Percentiles rank a stretch among this genome's conserved stretches.
Conservation (phyloP, 23 tunicate genomes). For the Halocynthia aurantium region DNA sequence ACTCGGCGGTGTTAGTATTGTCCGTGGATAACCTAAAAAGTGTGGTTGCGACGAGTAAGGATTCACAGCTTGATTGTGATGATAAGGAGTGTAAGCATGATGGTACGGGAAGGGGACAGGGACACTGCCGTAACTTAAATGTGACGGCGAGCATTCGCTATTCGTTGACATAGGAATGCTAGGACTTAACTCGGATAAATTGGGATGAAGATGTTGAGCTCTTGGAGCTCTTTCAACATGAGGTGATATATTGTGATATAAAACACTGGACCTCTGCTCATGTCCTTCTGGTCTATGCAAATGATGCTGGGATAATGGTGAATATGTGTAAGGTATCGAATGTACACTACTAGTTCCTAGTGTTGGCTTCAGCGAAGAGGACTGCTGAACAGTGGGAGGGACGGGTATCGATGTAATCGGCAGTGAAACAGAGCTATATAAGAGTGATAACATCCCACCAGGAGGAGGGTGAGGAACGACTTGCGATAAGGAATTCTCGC, state of each 20-base stretch:
- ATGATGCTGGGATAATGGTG: constrained; percentile 14
- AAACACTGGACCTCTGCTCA: too few relatives aligned
- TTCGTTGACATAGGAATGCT: too few relatives aligned
- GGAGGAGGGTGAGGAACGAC: constrained; percentile 17
- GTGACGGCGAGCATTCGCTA: neutral
- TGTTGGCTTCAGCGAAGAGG: neutral
- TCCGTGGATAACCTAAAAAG: constrained; percentile 18
- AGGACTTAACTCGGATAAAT: too few relatives aligned
- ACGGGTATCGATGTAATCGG: neutral
- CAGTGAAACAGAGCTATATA: constrained; percentile 44
- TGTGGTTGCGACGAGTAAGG: constrained; percentile 12
- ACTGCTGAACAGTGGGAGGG: constrained; percentile 11
- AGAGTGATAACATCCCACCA: constrained; percentile 57
- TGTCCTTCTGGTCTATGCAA: too few relatives aligned
- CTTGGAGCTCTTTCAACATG: too few relatives aligned
- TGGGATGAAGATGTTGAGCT: too few relatives aligned
- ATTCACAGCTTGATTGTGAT: neutral
- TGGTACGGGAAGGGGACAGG: neutral
- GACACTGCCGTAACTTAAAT: neutral
- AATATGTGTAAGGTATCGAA: constrained; percentile 6
- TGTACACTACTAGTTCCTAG: neutral
- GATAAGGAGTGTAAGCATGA: constrained; percentile 3
- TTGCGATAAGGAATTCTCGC: neutral
- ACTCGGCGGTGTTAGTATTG: constrained; percentile 19
- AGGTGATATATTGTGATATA: too few relatives aligned